These are phyloP conservation scores for Drosophila grimshawi DNA, from an alignment of 1,140 invertebrate species.

Conservation along the genomic window DNA sequence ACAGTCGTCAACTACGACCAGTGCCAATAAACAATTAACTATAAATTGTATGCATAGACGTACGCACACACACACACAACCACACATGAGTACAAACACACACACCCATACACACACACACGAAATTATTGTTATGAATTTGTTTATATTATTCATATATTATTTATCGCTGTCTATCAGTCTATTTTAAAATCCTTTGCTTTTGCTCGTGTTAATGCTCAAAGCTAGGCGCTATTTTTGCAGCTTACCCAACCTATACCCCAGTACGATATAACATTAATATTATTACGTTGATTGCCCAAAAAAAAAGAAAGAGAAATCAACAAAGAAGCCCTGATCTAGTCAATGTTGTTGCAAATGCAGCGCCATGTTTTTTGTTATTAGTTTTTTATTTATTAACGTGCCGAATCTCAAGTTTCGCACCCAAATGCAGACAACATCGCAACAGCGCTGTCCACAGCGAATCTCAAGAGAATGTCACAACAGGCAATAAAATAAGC, in stretches of 20 bases:
- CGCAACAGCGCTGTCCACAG: conserved; percentile 39
- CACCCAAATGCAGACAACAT: conserved; percentile 56
- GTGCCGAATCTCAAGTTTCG: conserved; percentile 78
- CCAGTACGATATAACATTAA: conserved; percentile 2
- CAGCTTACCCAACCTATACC: conserved; percentile 9
- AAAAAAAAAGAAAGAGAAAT: conserved; percentile 22
- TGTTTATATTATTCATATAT: conserved; percentile 19
- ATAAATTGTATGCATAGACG: conserved; percentile 31
- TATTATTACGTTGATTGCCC: conserved; percentile 57
- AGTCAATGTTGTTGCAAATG: conserved; percentile 71
- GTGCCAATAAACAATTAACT: conserved; percentile 65
- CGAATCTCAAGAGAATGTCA: conserved; percentile 75
- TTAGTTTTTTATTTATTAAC: conserved; percentile 75
- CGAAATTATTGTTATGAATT: conserved; percentile 15
- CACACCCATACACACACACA: conserved; percentile 5
- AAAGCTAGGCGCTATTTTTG: conserved; percentile 40
- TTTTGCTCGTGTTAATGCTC: conserved; percentile 48
- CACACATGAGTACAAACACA: background rate
- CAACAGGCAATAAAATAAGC: conserved; percentile 60
- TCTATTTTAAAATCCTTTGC: conserved; percentile 13
- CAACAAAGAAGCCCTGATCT: conserved; percentile 48
- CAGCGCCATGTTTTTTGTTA: conserved; percentile 77
- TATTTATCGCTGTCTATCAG: conserved; percentile 17
- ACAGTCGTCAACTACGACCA: conserved; percentile 50
- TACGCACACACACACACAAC: background rate